Evolutionary conservation across 2,888 invertebrate species (phyloP).

Genomic region (Schrankia costaestrigalis): DNA sequence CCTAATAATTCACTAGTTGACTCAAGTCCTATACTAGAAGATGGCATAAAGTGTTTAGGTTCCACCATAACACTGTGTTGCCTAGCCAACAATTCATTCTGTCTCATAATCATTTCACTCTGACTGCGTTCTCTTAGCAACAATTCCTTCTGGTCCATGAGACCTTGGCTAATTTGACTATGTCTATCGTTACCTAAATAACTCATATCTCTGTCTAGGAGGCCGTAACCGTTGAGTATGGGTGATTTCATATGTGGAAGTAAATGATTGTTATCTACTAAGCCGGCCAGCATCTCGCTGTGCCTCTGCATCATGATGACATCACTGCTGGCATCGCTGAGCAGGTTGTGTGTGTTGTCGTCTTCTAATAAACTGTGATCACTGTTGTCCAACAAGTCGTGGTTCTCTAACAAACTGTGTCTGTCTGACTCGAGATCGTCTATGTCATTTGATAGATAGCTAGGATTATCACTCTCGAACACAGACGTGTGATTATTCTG

Average conservation of each 20-base stretch:
- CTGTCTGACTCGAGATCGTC: constrained; percentile 75
- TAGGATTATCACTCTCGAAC: constrained; percentile 62
- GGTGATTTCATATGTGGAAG: constrained; percentile 60
- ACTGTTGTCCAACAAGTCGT: constrained; percentile 69
- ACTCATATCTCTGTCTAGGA: constrained; percentile 64
- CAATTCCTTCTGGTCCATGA: constrained; percentile 63
- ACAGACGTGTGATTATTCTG: constrained; percentile 48
- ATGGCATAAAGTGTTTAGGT: constrained; percentile 66
- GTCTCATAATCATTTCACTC: constrained; percentile 65
- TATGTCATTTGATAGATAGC: constrained; percentile 63
- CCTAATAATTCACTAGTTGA: constrained; percentile 77
- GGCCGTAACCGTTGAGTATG: constrained; percentile 62
- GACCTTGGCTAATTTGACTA: constrained; percentile 66
- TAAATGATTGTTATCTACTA: constrained; percentile 63
- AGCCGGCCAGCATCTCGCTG: constrained; percentile 64
- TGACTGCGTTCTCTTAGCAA: constrained; percentile 59
- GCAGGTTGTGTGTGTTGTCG: constrained; percentile 63
- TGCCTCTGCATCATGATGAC: constrained; percentile 67
- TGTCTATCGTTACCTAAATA: constrained; percentile 67
- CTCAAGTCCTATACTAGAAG: constrained; percentile 68
- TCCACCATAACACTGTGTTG: constrained; percentile 63
- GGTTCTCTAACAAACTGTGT: constrained; percentile 72
- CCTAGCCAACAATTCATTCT: constrained; percentile 63
- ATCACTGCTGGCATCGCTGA: constrained; percentile 61
- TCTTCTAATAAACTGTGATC: constrained; percentile 71